A percentile compares a stretch with the other conserved stretches of the same genome.
Conservation (phyloP, 2,888 invertebrate species). For the Leucoptera coffeella region DNA sequence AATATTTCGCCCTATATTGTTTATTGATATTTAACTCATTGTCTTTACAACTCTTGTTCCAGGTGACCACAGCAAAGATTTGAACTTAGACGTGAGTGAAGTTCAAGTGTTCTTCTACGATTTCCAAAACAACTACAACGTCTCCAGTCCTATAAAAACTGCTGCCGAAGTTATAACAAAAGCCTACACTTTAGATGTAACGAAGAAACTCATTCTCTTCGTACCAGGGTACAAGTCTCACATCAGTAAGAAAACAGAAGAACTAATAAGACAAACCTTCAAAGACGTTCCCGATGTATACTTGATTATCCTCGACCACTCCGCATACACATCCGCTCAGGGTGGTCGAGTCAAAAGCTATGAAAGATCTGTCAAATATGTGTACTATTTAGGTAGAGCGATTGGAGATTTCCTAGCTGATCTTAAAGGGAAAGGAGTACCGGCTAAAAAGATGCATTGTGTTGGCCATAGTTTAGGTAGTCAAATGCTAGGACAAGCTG, state of each 20-base stretch:
- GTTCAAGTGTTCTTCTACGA: conserved; percentile 28
- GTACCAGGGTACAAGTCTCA: conserved; percentile 32
- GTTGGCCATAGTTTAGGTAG: conserved; percentile 38
- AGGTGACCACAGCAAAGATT: conserved; percentile 22
- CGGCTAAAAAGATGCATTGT: conserved; percentile 24
- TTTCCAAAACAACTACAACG: conserved; percentile 15
- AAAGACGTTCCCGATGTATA: conserved; percentile 25
- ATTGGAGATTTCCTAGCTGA: conserved; percentile 20
- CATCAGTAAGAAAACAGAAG: conserved; percentile 26
- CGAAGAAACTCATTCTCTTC: conserved; percentile 23
- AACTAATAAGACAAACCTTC: conserved; percentile 25
- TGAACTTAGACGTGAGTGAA: conserved; percentile 24
- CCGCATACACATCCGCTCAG: conserved; percentile 27
- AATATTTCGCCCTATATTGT: no score
- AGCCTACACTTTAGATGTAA: conserved; percentile 16
- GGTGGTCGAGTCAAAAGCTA: conserved; percentile 27
- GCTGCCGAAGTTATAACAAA: conserved; percentile 23
- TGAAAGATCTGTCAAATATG: conserved; percentile 29
- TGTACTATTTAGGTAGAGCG: conserved; percentile 31
- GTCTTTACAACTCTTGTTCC: no score
- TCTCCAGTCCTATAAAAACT: conserved; percentile 16
- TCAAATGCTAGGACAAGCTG: conserved; percentile 29
- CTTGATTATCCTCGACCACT: conserved; percentile 37
- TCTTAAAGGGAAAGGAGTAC: conserved; percentile 18
- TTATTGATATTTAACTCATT: no score